These are phyloP conservation scores for Stigmatopora argus DNA, from an alignment of 2,113 vertebrate species.

Conservation along the genomic window DNA sequence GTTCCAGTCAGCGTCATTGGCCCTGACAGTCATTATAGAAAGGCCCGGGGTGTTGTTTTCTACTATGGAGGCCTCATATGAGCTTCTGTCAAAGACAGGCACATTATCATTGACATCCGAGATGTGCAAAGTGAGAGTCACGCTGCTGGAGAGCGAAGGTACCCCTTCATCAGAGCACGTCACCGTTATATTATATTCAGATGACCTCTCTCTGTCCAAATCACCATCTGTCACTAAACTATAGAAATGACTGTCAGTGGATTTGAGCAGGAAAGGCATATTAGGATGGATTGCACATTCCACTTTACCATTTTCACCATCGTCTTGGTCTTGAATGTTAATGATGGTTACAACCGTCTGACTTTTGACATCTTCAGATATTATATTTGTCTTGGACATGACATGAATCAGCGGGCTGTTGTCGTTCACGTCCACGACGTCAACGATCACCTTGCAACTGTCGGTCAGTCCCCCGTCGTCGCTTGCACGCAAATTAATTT, in stretches of 20 bases:
- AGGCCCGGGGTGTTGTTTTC: not conserved
- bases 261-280: slow-evolving; percentile 41
- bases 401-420: slow-evolving; percentile 66
- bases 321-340: slow-evolving; percentile 54
- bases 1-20: slow-evolving; percentile 35
- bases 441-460: slow-evolving; percentile 67
- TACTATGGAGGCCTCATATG: slow-evolving; percentile 19
- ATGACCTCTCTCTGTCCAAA: slow-evolving; percentile 32
- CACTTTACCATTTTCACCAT: slow-evolving; percentile 47
- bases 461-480: slow-evolving; percentile 63
- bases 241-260: slow-evolving; percentile 57
- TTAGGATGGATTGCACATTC: slow-evolving; percentile 28
- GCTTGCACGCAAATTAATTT: slow-evolving; percentile 65
- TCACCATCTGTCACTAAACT: slow-evolving; percentile 45
- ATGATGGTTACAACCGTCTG: slow-evolving; percentile 50
- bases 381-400: slow-evolving; percentile 44
- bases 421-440: slow-evolving; percentile 72
- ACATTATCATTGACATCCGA: slow-evolving; percentile 31
- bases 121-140: slow-evolving; percentile 31
- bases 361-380: slow-evolving; percentile 45
- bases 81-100: slow-evolving; percentile 24
- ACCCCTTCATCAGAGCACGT: slow-evolving; percentile 26
- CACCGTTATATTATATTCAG: slow-evolving; percentile 23
- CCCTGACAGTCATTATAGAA: slow-evolving; percentile 19
- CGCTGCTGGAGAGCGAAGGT: slow-evolving; percentile 31